Conservation (phyloP, 2,113 vertebrate genomes). For the Physeter macrocephalus region DNA sequence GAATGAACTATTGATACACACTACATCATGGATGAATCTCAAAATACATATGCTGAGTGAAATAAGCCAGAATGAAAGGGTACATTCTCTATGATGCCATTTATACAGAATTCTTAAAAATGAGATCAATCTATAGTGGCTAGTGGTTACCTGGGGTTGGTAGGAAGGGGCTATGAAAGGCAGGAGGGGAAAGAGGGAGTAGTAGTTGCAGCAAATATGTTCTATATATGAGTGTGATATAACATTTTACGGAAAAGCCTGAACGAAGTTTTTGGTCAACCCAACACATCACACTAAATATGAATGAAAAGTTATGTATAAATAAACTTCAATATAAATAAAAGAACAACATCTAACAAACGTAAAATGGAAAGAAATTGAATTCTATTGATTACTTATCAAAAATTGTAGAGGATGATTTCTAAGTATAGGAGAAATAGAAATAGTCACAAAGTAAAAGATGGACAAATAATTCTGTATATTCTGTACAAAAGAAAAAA, state of each 20-base stretch:
- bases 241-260: too few relatives aligned
- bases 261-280: too few relatives aligned
- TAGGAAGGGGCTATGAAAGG: neutral
- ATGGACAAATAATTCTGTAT: neutral
- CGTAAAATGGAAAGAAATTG: neutral
- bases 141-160: neutral
- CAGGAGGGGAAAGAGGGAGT: neutral
- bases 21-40: neutral
- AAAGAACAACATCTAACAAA: neutral
- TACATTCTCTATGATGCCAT: neutral
- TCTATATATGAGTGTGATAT: too few relatives aligned
- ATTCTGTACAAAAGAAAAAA: conserved; percentile 1
- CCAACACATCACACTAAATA: neutral
- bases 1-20: neutral
- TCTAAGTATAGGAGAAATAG: neutral
- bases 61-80: neutral
- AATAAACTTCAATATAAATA: neutral
- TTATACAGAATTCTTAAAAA: neutral
- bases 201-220: too few relatives aligned
- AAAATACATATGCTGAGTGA: neutral
- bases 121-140: neutral
- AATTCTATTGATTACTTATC: neutral
- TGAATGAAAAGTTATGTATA: neutral
- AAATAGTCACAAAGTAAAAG: conserved; percentile 11
- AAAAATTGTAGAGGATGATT: neutral